Base-by-base conservation (phyloP, 2,888 invertebrate genomes). In the Tenthredo notha region DNA sequence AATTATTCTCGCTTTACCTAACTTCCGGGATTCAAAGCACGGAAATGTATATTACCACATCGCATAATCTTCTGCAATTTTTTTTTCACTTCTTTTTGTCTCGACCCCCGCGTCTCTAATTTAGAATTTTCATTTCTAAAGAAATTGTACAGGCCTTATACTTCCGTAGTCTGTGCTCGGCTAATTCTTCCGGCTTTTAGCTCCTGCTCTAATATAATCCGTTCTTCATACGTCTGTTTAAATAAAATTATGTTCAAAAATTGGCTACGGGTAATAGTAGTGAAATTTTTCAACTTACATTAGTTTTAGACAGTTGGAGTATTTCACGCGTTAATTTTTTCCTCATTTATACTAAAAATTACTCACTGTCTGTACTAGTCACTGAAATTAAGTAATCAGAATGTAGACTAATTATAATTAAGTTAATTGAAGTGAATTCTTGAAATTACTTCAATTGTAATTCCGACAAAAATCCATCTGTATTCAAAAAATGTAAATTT, bases 351-450 rank as follows among this genome's bases (percentile, higher is more conserved):
- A 21, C n/a, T 2, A 37, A 70, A 70, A 70, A 29, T 15, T 5
- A 18, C n/a, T 70, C 70, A n/a, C n/a, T 33, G 4, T 2, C 33
- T 33, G 0, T 61, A 21, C 6, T 33, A 37, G 21, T 75, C 75
- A 37, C 18, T 5, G 21, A 43, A 75, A 75, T 50, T 75, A 75
- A 75, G 33, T 75, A 47, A 75, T 75, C 47, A 25, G 25, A 9
- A 18, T 1, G 15, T 50, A 0, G 25, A 50, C 25, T 75, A 75
- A 75, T 75, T 50, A 29, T 12, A 50, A 47, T 21, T 25, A 50
- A 75, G 47, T 47, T 75, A 75, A 75, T 70, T 70, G 18, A 70
- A 70, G 18, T 37, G 10, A 2, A n/a, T 25, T 25, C 47, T 43
- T 25, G 25, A 5, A 47, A 75, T 43, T 47, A 29, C 75, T 29